Conservation (phyloP, 2,888 invertebrate genomes). For the Drosophila robusta region DNA sequence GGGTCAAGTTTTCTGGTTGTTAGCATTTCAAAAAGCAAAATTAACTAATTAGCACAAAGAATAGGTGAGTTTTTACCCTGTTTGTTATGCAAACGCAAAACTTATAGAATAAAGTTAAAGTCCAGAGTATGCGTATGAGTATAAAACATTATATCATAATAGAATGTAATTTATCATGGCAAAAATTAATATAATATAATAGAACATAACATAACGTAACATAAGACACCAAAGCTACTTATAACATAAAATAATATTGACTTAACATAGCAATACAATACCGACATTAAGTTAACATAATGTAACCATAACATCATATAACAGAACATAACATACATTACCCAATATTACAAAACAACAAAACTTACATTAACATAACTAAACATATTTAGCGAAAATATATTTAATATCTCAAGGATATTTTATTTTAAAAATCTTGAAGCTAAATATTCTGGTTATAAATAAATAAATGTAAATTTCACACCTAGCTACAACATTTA, state of each 20-base stretch:
- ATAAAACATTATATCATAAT: background rate
- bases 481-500: conserved; percentile 1
- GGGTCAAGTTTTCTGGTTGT: background rate
- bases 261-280: background rate
- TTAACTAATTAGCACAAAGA: background rate
- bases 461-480: conserved; percentile 2
- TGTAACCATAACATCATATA: background rate
- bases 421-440: background rate
- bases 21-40: background rate
- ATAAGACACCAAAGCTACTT: background rate
- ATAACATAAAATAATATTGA: background rate
- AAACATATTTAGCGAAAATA: background rate
- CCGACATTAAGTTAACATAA: background rate
- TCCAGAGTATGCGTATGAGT: no score
- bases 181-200: background rate
- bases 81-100: no score
- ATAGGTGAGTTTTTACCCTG: background rate
- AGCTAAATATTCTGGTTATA: background rate
- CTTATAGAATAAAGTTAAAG: no score
- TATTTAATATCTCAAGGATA: background rate
- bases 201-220: background rate
- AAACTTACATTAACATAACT: no score
- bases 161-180: background rate
- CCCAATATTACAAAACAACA: no score
- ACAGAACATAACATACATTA: no score